These are phyloP conservation scores for Polypedilum vanderplanki DNA, from an alignment of 1,140 invertebrate species.

Conservation along the genomic window DNA sequence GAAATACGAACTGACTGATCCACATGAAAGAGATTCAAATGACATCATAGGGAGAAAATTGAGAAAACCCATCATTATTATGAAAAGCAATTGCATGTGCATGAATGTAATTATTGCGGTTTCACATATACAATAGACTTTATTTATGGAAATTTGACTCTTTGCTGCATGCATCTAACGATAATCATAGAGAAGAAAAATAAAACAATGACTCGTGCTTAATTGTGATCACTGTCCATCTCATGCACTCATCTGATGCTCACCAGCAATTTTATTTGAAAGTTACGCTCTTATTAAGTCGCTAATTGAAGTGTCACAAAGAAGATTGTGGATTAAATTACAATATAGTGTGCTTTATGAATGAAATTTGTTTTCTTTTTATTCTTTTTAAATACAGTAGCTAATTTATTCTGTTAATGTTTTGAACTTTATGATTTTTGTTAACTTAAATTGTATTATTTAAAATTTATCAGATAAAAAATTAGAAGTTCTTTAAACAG, in stretches of 20 bases:
- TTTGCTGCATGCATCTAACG: neutral
- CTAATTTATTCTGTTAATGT: no score
- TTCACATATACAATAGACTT: neutral
- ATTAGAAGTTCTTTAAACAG: no score
- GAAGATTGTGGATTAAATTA: neutral
- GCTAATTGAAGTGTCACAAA: neutral
- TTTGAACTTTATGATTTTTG: no score
- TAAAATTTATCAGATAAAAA: no score
- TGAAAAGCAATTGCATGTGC: neutral
- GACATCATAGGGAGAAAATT: neutral
- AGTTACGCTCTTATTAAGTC: slow-evolving; percentile 1
- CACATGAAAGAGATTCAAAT: neutral
- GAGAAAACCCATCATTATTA: neutral
- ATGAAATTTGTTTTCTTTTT: neutral
- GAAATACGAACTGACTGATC: neutral
- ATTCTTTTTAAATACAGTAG: no score
- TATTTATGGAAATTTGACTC: neutral
- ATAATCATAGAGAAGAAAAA: slow-evolving; percentile 6
- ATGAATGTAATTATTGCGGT: slow-evolving; percentile 18
- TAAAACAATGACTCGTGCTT: slow-evolving; percentile 16
- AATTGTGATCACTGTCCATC: slow-evolving; percentile 17
- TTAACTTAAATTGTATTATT: no score
- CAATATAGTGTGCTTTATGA: neutral
- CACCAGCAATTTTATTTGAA: neutral
- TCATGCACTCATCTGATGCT: neutral